These are phyloP conservation scores for Drosophila sordidula DNA, from an alignment of 2,888 invertebrate species.

Conservation along the genomic window DNA sequence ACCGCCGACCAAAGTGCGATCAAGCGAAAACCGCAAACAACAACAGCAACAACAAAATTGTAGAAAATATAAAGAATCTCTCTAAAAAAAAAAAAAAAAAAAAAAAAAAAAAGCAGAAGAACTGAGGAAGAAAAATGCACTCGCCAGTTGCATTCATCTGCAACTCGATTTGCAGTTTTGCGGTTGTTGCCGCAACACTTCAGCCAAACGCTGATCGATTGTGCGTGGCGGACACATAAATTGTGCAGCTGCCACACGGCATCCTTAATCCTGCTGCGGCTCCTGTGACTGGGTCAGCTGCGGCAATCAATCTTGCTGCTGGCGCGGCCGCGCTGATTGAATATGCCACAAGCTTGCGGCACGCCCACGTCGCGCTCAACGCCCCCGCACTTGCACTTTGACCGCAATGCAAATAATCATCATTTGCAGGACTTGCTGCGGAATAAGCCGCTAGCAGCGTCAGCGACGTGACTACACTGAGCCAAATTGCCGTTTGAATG, in stretches of 20 bases:
- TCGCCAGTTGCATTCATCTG: constrained; percentile 30
- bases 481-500: constrained; percentile 9
- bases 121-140: constrained; percentile 36
- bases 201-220: constrained; percentile 37
- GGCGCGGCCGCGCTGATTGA: constrained; percentile 34
- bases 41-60: constrained; percentile 30
- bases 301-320: constrained; percentile 37
- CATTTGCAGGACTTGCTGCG: constrained; percentile 48
- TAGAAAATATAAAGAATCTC: constrained; percentile 21
- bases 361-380: constrained; percentile 16
- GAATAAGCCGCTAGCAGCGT: constrained; percentile 32
- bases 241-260: constrained; percentile 17
- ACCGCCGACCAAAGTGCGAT: constrained; percentile 62
- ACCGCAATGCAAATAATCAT: constrained; percentile 68
- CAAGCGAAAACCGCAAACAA: constrained; percentile 68
- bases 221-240: constrained; percentile 51
- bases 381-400: constrained; percentile 55
- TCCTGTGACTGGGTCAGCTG: constrained; percentile 47
- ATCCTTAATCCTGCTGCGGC: constrained; percentile 45
- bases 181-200: constrained; percentile 52
- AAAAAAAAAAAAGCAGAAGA: constrained; percentile 4
- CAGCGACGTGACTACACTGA: constrained; percentile 52
- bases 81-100: constrained; percentile 25
- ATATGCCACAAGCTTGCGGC: constrained; percentile 5
- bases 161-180: constrained; percentile 59